Percentiles rank a stretch among this genome's conserved stretches.
Evolutionary conservation across 2,113 vertebrate genomes (phyloP).

Genomic region (Prolemur simus): DNA sequence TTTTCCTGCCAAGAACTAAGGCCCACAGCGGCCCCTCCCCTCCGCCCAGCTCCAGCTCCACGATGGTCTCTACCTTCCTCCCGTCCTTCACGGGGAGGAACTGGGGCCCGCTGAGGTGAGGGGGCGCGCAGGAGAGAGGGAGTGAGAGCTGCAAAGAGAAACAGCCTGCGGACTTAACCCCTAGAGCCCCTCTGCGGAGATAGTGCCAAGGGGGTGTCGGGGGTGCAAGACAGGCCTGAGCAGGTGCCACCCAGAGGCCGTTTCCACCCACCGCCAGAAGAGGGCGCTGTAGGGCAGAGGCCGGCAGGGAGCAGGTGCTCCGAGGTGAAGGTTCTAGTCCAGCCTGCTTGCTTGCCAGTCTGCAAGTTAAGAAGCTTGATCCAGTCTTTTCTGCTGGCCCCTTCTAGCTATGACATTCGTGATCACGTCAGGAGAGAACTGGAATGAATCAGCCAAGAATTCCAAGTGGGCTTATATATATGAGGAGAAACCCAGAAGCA

Average conservation of each 20-base stretch:
- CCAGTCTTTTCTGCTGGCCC: not conserved
- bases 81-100: not conserved
- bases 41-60: not conserved
- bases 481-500: conserved; percentile 6
- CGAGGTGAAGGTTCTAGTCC: not conserved
- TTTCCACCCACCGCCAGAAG: not conserved
- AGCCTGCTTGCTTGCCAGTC: not conserved
- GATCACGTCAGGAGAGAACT: not conserved
- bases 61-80: not conserved
- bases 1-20: not conserved
- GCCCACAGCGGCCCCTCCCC: not conserved
- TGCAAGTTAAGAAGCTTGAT: not conserved
- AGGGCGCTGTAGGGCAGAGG: conserved; percentile 21
- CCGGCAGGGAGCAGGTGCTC: fast-evolving
- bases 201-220: not conserved
- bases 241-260: not conserved
- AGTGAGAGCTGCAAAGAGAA: not conserved
- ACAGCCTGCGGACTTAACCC: not conserved
- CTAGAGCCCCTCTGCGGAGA: not conserved
- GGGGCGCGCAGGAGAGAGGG: not conserved
- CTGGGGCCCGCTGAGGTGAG: not conserved
- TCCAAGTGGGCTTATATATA: not conserved
- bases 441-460: not conserved
- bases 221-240: not conserved
- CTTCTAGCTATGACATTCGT: not conserved